Percentiles rank a stretch among this genome's conserved stretches.
Evolutionary conservation across 1,140 invertebrate species (phyloP).

Genomic region (Odontomachus brunneus): DNA sequence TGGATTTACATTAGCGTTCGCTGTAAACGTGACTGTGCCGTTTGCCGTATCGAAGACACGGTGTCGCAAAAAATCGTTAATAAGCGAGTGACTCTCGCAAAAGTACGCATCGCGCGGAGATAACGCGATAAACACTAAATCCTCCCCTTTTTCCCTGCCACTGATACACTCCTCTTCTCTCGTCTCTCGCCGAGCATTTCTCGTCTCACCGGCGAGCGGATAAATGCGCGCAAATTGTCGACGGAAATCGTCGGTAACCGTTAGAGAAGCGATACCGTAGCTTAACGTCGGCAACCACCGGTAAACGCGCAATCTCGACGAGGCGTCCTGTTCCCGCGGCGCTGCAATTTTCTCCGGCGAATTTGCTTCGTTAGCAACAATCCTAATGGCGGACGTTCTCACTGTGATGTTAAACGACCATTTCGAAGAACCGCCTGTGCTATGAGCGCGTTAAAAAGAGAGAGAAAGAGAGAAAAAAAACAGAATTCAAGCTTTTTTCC

Average conservation of each 20-base stretch:
- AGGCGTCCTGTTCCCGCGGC: background rate
- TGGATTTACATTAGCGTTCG: constrained; percentile 46
- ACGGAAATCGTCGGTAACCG: constrained; percentile 23
- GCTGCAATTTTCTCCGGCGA: no score
- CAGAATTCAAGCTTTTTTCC: no score
- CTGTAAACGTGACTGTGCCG: constrained; percentile 37
- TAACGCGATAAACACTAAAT: constrained; percentile 43
- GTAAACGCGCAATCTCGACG: background rate
- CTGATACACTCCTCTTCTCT: constrained; percentile 24
- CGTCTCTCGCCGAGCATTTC: constrained; percentile 21
- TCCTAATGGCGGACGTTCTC: no score
- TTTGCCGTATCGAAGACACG: constrained; percentile 7
- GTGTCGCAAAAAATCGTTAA: constrained; percentile 1
- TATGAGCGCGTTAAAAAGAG: no score
- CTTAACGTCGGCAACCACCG: background rate
- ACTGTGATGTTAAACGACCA: no score
- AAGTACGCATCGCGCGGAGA: constrained; percentile 23
- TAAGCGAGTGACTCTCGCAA: background rate
- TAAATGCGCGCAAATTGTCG: constrained; percentile 34
- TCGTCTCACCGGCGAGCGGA: constrained; percentile 3
- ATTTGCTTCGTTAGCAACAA: no score
- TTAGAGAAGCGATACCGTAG: constrained; percentile 14
- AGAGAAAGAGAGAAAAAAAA: no score
- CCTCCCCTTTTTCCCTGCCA: constrained; percentile 1
- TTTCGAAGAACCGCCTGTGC: no score